These are phyloP conservation scores for Spodoptera exigua DNA, from an alignment of 2,888 invertebrate genomes.

Conservation along the genomic window DNA sequence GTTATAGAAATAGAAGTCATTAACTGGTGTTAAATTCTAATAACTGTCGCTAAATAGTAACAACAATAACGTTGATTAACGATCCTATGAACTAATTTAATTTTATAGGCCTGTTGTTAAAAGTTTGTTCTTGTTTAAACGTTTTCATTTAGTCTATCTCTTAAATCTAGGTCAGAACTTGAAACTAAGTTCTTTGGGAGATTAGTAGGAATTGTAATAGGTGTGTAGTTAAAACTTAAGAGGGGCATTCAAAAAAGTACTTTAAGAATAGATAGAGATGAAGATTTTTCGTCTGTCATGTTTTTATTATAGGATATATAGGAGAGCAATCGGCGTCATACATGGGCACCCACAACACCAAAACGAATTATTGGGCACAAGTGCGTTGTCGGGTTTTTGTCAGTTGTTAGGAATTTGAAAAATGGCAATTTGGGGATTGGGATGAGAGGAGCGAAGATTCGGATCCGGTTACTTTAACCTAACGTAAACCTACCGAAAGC, in stretches of 20 bases:
- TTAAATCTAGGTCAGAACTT: conserved; percentile 33
- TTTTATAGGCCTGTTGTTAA: conserved; percentile 45
- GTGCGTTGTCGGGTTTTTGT: too few relatives aligned
- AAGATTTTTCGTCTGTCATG: too few relatives aligned
- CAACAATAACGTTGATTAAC: conserved; percentile 47
- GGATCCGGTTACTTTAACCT: too few relatives aligned
- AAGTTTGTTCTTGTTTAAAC: conserved; percentile 30
- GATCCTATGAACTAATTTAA: conserved; percentile 55
- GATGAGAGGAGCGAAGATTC: too few relatives aligned
- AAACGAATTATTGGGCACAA: too few relatives aligned
- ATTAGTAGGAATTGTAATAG: conserved; percentile 2
- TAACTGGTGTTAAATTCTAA: conserved; percentile 28
- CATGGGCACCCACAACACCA: too few relatives aligned
- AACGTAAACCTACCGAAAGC: too few relatives aligned
- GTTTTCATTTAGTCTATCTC: conserved; percentile 44
- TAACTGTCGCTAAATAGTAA: conserved; percentile 46
- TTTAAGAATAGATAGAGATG: too few relatives aligned
- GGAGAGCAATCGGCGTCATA: too few relatives aligned
- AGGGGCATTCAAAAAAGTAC: background rate
- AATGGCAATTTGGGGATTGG: too few relatives aligned
- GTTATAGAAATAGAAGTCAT: conserved; percentile 23
- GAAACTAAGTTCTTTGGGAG: conserved; percentile 8
- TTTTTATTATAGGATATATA: too few relatives aligned
- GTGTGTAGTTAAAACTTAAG: background rate
- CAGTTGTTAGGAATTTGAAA: too few relatives aligned